Evolutionary conservation across 2,888 invertebrate species (phyloP).

Genomic region (Acleris sparsana): DNA sequence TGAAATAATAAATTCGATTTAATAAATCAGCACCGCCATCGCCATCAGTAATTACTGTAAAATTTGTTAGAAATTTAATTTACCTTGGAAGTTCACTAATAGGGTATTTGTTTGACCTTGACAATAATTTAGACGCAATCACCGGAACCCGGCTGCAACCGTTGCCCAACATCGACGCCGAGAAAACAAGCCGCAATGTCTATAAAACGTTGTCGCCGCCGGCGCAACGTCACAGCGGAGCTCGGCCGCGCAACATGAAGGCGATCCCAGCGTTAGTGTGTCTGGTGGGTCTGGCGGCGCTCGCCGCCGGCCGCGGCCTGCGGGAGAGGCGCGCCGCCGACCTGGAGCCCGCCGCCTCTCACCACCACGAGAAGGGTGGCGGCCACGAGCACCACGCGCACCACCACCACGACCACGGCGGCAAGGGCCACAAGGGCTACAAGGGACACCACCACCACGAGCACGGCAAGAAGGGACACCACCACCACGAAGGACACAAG

Average conservation of each 20-base stretch:
- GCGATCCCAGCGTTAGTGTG: conserved; percentile 60
- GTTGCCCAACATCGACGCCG: conserved; percentile 64
- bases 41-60: not conserved
- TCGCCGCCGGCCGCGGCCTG: conserved; percentile 71
- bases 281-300: conserved; percentile 65
- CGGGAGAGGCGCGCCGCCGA: conserved; percentile 77
- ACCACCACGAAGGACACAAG: conserved; percentile 86
- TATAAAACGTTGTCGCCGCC: conserved; percentile 71
- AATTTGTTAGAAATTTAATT: conserved; percentile 19
- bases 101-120: conserved; percentile 63
- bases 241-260: conserved; percentile 60
- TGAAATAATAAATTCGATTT: too few relatives aligned
- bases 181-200: conserved; percentile 68
- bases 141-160: conserved; percentile 57
- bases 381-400: conserved; percentile 86
- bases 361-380: conserved; percentile 79
- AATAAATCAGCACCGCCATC: not conserved
- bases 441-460: conserved; percentile 86
- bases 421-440: conserved; percentile 88
- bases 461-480: conserved; percentile 88
- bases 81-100: conserved; percentile 20
- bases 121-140: conserved; percentile 57
- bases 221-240: conserved; percentile 58
- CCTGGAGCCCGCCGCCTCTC: conserved; percentile 78
- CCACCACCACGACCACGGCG: conserved; percentile 86